Evolutionary conservation across 2,888 invertebrate species (phyloP), one percentile per base, ranked within the genome.

Genomic region (Pachymerium ferrugineum): DNA sequence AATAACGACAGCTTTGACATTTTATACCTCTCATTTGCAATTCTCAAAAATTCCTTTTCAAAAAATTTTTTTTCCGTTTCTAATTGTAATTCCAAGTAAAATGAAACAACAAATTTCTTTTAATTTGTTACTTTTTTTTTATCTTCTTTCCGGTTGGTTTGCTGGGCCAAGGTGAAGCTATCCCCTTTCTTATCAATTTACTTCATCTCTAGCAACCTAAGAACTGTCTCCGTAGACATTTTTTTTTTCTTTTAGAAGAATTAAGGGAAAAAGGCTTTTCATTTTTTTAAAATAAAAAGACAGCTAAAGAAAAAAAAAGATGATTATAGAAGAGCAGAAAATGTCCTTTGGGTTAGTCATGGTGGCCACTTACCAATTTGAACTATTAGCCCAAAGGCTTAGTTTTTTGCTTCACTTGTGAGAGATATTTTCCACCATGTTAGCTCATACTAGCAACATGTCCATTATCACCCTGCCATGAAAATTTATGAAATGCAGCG

Each of bases 161-260:
- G 25, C 62, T 62, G 28, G 62, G 62, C 62, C 62, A 62, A 62
- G 62, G 62, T 62, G 62, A 62, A 25, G 47, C 10, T 62, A 62
- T 62, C 62, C 62, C 62, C 62, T 62, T 28, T 62, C 62, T 62
- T 62, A 62, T 62, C 62, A 62, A 62, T 62, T 62, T 62, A 62
- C 62, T 62, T 25, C 62, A 62, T 62, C 62, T 62, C 62, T 28
- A 10, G 28, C 25, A 62, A 62, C 62, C n/a, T 62, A 25, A 62
- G 62, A 62, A 62, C 62, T 62, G 62, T 62, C 62, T 22, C 62
- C 28, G 62, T 28, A 62, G 62, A 62, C 28, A 25, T 62, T 62
- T 62, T 62, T 1, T 62, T 62, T 62, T 62, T 62, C 28, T 62
- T 12, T 22, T 25, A 3, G 14, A 62, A 19, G 47, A 42, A 42